Base-by-base conservation (phyloP, 2,113 vertebrate genomes). In the Rutilus rutilus region DNA sequence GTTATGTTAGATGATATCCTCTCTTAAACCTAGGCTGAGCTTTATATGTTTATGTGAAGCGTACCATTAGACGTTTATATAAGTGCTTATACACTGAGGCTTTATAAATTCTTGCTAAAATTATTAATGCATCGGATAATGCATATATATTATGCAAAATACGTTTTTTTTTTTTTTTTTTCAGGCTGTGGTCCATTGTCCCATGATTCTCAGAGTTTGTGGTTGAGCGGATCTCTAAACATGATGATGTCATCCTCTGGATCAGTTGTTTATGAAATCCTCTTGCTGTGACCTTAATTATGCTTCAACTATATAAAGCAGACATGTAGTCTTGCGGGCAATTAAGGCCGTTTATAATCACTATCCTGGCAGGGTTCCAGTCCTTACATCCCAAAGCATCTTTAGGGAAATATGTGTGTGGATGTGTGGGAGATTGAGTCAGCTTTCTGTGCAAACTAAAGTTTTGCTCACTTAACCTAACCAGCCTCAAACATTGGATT, bases 271-370 rank as follows among this genome's bases (percentile, higher is more conserved):
- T 65, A 30, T 12, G n/a, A 65, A 47, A 80, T 39, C 36, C 39
- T 85, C 21, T 75, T 25, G 10, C 73, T 84, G 76, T 78, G 47
- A 62, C 59, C 45, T 81, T 69, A 65, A 80, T 87, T 83, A 65
- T 74, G 76, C 79, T 83, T 71, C 60, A 69, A 78, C 36, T 80
- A 30, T 69, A 73, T 69, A 25, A 86, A 86, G 62, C 54, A 75
- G 74, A 25, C 57, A 62, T 86, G 85, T 75, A 19, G 71, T 67
- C 73, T 60, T 78, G 52, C 57, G 78, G 85, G 73, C 67, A 82
- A 84, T 86, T 82, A 65, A 83, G 79, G 60, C 78, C 25, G n/a
- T 69, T 87, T 90, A 88, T 82, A 86, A 90, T 87, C 84, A 65
- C 74, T 3, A 23, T 64, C 50, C 65, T 83, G 85, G 86, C 57